Evolutionary conservation across 2,113 vertebrate genomes (phyloP), one percentile per base, ranked within the genome.

Genomic region (Petaurus breviceps): DNA sequence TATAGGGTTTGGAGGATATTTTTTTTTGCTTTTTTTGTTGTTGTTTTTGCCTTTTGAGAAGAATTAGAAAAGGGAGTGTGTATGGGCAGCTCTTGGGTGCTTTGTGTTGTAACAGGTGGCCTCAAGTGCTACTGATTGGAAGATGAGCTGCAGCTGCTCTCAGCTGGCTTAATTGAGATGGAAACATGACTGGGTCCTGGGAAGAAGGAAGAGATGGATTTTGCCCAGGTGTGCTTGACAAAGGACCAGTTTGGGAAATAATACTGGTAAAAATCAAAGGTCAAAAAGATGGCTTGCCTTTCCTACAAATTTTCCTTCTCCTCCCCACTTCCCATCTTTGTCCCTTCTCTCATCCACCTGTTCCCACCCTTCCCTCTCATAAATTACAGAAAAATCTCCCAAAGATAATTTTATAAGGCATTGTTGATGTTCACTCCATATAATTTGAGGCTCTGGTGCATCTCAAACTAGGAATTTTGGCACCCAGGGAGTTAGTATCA

Each of bases 171-270:
- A 94, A 1, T 55, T 31, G 89, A 96, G 3, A 14, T 52, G 95
- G 89, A 96, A 96, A 2, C 51, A 77, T 96, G 94, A 26, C 3
- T 84, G 49, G 22, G 10, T 43, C 61, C 92, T 0, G 3, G 52
- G 84, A 84, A 84, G 68, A 43, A 43, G 68, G 16, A 8, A 43
- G 23, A 43, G n/a, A 28, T 51, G 84, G 47, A 53, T 9, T 1
- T 47, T 52, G 11, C 49, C 24, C 92, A 97, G 52, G 92, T 96
- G 55, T 90, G 1, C 0, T 22, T 7, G 26, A 95, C 49, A 47
- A 96, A 95, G 94, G 54, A 54, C 53, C 97, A 95, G 93, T 55
- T 91, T 96, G 52, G 90, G 95, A 97, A 96, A 91, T 31, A 96
- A 94, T 54, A 51, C 22, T 37, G 91, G 11, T 37, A 90, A 93